Conservation (phyloP, 2,888 invertebrate genomes). For the Tenthredo amoena region DNA sequence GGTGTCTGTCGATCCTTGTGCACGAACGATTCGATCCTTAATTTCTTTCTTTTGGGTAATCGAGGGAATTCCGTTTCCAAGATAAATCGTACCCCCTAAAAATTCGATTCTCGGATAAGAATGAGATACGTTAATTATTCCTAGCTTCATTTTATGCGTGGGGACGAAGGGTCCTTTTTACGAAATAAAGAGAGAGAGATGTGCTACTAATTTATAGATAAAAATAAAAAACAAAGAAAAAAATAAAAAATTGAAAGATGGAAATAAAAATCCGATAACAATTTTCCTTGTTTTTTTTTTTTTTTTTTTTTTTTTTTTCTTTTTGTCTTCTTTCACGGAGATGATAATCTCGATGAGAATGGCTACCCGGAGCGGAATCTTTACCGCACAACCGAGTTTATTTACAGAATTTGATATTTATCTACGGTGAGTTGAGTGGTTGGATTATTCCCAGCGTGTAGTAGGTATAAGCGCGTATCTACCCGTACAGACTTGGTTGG, state of each 20-base stretch:
- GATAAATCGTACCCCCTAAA: no score
- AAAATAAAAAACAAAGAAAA: no score
- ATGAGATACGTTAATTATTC: neutral
- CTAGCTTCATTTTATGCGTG: neutral
- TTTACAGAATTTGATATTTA: conserved; percentile 15
- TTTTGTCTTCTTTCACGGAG: neutral
- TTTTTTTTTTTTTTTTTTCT: neutral
- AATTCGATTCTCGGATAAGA: neutral
- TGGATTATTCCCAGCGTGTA: conserved; percentile 4
- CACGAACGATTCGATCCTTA: neutral
- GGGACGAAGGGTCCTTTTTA: no score
- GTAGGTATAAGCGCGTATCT: neutral
- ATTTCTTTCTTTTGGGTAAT: neutral
- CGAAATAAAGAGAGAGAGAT: no score
- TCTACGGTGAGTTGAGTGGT: neutral
- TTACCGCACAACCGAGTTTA: neutral
- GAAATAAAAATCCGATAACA: neutral
- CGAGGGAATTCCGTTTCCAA: neutral
- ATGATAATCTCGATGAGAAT: neutral
- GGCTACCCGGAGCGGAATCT: neutral
- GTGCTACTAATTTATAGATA: no score
- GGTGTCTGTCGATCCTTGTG: neutral
- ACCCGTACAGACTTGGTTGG: neutral
- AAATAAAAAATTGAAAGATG: neutral
- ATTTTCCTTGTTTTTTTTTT: no score